A percentile compares a stretch with the other conserved stretches of the same genome.
phyloP scores from a whole-genome alignment of 2,113 vertebrate species.

The Salvator merianae region DNA sequence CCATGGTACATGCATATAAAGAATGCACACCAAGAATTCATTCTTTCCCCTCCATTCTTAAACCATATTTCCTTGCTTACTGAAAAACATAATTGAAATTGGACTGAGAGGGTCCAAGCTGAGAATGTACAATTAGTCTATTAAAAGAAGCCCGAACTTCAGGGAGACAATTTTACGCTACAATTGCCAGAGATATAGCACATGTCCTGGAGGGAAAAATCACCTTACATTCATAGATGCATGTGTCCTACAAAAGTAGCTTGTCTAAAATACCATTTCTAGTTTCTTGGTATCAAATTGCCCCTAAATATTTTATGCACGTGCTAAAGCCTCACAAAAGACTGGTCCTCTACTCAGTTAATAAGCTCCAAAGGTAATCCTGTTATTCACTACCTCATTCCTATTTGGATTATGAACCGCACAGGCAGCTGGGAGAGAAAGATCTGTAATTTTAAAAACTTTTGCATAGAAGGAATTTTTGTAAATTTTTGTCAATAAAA shows the following conservation, averaged over 20 bases:
- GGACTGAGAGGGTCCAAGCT: background rate
- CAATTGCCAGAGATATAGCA: slow-evolving; percentile 19
- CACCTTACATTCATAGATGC: slow-evolving; percentile 32
- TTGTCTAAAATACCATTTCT: slow-evolving; percentile 34
- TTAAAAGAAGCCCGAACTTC: slow-evolving; percentile 17
- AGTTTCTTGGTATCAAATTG: slow-evolving; percentile 37
- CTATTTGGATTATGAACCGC: slow-evolving; percentile 40
- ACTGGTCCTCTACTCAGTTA: slow-evolving; percentile 7
- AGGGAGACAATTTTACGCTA: slow-evolving; percentile 45
- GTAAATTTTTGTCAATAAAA: background rate
- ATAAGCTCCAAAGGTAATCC: slow-evolving; percentile 39
- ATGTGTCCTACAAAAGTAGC: slow-evolving; percentile 16
- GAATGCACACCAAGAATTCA: background rate
- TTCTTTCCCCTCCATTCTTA: slow-evolving; percentile 10
- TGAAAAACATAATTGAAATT: background rate
- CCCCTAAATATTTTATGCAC: slow-evolving; percentile 20
- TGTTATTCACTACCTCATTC: slow-evolving; percentile 7
- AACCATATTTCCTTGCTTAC: background rate
- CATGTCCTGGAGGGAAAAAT: background rate
- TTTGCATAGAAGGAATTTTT: background rate
- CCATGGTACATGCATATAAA: slow-evolving; percentile 1
- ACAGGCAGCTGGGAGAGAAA: slow-evolving; percentile 18
- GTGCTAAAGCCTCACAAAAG: slow-evolving; percentile 34
- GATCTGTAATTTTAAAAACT: slow-evolving; percentile 21
- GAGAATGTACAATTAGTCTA: slow-evolving; percentile 2